Conservation (phyloP, 2,888 invertebrate species). For the Tenthredo scrophulariae region DNA sequence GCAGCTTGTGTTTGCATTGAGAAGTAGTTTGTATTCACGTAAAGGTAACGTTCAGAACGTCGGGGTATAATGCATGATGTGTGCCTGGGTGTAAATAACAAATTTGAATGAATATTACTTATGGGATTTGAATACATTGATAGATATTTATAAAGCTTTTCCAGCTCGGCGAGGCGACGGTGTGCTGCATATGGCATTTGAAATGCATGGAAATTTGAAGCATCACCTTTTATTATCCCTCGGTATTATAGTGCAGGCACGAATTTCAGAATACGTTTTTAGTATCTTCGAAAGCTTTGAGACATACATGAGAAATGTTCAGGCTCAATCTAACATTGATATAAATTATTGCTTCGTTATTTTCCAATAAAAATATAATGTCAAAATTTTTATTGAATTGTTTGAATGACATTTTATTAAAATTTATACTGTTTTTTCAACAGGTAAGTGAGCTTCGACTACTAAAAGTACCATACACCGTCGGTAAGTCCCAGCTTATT, state of each 20-base stretch:
- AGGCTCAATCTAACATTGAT: neutral
- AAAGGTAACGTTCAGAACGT: neutral
- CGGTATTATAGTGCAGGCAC: neutral
- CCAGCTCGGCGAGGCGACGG: too few relatives aligned
- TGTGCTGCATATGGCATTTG: neutral
- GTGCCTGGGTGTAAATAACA: neutral
- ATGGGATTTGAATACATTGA: conserved; percentile 24
- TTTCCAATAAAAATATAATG: neutral
- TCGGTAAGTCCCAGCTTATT: conserved; percentile 33
- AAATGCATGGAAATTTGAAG: conserved; percentile 32
- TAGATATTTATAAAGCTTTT: conserved; percentile 21
- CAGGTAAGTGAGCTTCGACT: conserved; percentile 44
- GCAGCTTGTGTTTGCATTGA: neutral
- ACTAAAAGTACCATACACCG: neutral
- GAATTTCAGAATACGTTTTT: neutral
- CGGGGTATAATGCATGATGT: neutral
- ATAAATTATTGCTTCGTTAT: neutral
- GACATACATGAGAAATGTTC: neutral
- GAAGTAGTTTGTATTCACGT: neutral
- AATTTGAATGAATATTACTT: conserved; percentile 41
- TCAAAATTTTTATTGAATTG: neutral
- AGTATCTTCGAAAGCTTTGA: neutral
- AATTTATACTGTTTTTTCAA: neutral
- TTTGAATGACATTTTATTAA: neutral
- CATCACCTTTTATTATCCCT: neutral